Base-by-base conservation (phyloP, 1,140 invertebrate genomes). In the Drosophila biarmipes region DNA sequence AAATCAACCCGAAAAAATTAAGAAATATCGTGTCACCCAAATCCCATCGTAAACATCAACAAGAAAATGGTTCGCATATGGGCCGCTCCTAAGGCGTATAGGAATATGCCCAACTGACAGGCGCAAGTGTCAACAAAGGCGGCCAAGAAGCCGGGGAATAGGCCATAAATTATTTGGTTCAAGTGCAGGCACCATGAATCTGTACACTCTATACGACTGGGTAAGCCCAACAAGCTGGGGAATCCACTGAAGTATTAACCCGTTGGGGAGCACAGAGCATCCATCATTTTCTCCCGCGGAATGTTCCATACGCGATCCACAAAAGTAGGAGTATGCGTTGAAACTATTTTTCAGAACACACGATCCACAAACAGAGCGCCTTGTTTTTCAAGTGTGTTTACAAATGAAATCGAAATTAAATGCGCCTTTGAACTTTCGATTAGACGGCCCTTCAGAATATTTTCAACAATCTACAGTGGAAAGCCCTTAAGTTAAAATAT, bases 151-250 rank as follows among this genome's bases (percentile, higher is more conserved):
- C 45, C 55, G 56, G 42, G 48, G 48, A 75, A 75, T 74, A 66
- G 61, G 59, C 29, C 34, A 74, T 51, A 51, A 57, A 75, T 53
- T 67, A 74, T 74, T 66, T 64, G 49, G 72, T 31, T 52, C 69
- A 68, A 80, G 63, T 78, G 54, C 66, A 55, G 29, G 34, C 38
- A 38, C 43, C 24, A 91, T 91, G 90, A 91, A 91, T 91, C 72
- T 91, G n/a, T 91, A 87, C 42, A 85, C 90, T 38, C 64, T 91
- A 40, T 91, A 91, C 53, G 85, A 91, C 73, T 91, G 90, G 90
- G 90, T 91, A 91, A 69, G 66, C 49, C 49, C 31, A 40, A 19
- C 27, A 49, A 49, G 27, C 46, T 14, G 4, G 34, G 38, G 11
- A 46, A 45, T 31, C 34, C 40, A 46, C 48, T 69, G 56, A 56